phyloP scores from a whole-genome alignment of 2,113 vertebrate species.

The Vulpes lagopus region DNA sequence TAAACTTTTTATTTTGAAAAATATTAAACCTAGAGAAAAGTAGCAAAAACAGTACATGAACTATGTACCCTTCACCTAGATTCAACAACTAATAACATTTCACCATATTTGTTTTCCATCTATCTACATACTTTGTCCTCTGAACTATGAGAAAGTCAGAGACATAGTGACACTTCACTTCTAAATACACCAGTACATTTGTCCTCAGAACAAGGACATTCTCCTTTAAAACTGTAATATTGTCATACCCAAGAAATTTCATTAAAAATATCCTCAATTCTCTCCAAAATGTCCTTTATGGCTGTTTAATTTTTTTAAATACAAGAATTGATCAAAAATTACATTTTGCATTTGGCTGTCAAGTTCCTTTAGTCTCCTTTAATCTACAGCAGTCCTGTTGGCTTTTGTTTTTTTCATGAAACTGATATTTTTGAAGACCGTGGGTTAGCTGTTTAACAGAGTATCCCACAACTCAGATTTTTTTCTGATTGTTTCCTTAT shows the following conservation, averaged over 20 bases:
- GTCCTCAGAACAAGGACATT: slow-evolving; percentile 23
- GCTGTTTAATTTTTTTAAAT: slow-evolving; percentile 3
- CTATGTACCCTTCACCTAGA: slow-evolving; percentile 14
- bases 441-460: neutral
- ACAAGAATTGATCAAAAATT: neutral
- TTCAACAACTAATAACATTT: slow-evolving; percentile 24
- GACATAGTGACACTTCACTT: neutral
- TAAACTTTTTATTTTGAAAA: slow-evolving; percentile 62
- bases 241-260: slow-evolving; percentile 1
- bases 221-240: neutral
- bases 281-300: neutral
- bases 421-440: neutral
- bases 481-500: slow-evolving; percentile 16
- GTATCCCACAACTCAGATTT: neutral
- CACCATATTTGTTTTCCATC: slow-evolving; percentile 16
- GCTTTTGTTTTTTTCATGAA: neutral
- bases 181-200: neutral
- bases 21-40: slow-evolving; percentile 59
- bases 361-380: slow-evolving; percentile 29
- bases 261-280: slow-evolving; percentile 24
- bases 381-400: neutral
- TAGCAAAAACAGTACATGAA: slow-evolving; percentile 57
- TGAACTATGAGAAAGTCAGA: neutral
- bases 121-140: neutral
- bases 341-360: slow-evolving; percentile 54